These are phyloP conservation scores for Myopa testacea DNA, from an alignment of 2,888 invertebrate species.

Conservation along the genomic window DNA sequence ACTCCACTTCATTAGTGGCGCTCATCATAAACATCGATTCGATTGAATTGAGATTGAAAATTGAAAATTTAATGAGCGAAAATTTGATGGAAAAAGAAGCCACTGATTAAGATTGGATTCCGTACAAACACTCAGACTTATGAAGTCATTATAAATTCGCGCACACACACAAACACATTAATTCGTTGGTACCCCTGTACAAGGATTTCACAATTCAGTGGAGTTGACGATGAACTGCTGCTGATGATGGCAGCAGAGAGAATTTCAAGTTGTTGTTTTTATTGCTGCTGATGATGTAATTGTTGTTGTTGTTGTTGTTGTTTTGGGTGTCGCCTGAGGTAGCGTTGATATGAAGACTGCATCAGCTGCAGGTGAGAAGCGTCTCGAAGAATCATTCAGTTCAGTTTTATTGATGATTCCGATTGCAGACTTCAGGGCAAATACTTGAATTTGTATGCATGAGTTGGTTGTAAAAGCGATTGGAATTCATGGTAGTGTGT, in stretches of 20 bases:
- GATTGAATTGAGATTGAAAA: conserved; percentile 47
- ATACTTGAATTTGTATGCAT: neutral
- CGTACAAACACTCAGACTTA: neutral
- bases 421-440: neutral
- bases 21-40: conserved; percentile 31
- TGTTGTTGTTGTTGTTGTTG: conserved; percentile 5
- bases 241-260: neutral
- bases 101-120: conserved; percentile 41
- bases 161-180: neutral
- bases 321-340: neutral
- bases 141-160: neutral
- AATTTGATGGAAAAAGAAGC: conserved; percentile 40
- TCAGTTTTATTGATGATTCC: neutral
- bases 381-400: neutral
- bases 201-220: neutral
- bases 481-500: too few relatives aligned
- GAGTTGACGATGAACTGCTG: neutral
- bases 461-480: neutral
- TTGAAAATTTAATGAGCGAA: conserved; percentile 47
- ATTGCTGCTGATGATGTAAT: neutral
- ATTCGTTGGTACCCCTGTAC: neutral
- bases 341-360: neutral
- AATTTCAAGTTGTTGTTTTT: neutral
- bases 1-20: conserved; percentile 40
- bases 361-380: neutral